Evolutionary conservation across 2,113 vertebrate genomes (phyloP).

Genomic region (Mormyrus lacerda): DNA sequence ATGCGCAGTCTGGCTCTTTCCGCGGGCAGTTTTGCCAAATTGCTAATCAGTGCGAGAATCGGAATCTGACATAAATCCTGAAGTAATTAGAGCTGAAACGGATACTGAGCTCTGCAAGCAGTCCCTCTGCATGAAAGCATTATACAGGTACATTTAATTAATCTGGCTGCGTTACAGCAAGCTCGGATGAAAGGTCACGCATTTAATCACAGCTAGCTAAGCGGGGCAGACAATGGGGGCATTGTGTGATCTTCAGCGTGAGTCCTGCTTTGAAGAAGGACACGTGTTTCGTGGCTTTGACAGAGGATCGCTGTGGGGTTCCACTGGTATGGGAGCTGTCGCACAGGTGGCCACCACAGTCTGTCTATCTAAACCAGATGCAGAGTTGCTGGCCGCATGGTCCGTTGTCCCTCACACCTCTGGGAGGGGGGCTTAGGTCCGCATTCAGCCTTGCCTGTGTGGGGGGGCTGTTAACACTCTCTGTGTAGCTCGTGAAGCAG

Average conservation of each 20-base stretch:
- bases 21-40: background rate
- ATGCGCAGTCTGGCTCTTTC: background rate
- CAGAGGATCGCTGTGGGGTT: background rate
- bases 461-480: background rate
- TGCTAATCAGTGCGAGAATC: background rate
- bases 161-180: background rate
- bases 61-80: slow-evolving; percentile 13
- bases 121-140: background rate
- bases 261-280: slow-evolving; percentile 1
- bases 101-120: background rate
- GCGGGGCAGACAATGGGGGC: slow-evolving; percentile 6
- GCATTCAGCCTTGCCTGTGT: background rate
- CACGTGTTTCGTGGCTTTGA: background rate
- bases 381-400: background rate
- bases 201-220: slow-evolving; percentile 12
- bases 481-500: background rate
- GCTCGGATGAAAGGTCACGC: background rate
- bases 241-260: background rate
- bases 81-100: slow-evolving; percentile 4
- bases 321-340: background rate
- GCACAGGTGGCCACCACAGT: background rate
- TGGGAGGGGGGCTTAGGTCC: background rate
- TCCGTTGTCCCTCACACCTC: background rate
- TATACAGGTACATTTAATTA: slow-evolving; percentile 6
- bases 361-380: slow-evolving; percentile 18